Evolutionary conservation across 2,888 invertebrate species (phyloP).

Genomic region (Pseudococcus longispinus): DNA sequence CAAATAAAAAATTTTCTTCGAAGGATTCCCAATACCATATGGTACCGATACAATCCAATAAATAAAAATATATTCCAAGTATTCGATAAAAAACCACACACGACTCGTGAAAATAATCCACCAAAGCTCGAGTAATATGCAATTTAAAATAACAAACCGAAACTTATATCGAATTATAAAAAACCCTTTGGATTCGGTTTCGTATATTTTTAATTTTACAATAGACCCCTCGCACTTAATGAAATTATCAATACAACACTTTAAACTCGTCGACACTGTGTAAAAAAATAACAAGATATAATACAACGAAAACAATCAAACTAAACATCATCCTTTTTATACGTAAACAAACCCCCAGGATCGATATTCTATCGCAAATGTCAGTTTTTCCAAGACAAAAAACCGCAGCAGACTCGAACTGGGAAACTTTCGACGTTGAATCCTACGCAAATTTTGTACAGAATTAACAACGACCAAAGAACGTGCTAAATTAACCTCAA

Average conservation of each 20-base stretch:
- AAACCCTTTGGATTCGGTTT: neutral
- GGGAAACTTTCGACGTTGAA: neutral
- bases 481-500: neutral
- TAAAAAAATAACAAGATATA: slow-evolving; percentile 5
- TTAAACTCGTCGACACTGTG: neutral
- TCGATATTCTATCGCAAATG: neutral
- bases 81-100: neutral
- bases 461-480: neutral
- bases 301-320: slow-evolving; percentile 31
- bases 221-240: neutral
- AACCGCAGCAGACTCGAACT: neutral
- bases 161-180: neutral
- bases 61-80: no score
- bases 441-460: neutral
- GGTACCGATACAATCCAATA: no score
- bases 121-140: neutral
- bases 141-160: neutral
- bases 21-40: neutral
- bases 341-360: neutral
- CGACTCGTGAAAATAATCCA: neutral
- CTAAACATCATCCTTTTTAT: neutral
- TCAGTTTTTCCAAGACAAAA: neutral
- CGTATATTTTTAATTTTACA: neutral
- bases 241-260: neutral
- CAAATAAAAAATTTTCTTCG: neutral